Percentiles rank a stretch among this genome's conserved stretches.
Evolutionary conservation across 2,888 invertebrate genomes (phyloP).

Genomic region (Sesia apiformis): DNA sequence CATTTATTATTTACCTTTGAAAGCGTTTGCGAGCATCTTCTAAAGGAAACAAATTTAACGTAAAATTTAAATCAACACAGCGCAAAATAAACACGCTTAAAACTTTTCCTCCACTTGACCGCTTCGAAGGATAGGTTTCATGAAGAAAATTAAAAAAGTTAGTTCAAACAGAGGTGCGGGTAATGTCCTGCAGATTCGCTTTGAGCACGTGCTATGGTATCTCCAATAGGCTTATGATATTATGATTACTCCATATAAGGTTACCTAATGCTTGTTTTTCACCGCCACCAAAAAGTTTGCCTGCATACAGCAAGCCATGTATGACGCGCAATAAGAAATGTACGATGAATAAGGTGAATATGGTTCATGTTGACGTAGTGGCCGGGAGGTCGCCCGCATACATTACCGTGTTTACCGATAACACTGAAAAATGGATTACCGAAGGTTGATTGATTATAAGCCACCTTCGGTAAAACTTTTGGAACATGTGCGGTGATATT

Average conservation of each 20-base stretch:
- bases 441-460: conserved; percentile 32
- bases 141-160: conserved; percentile 25
- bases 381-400: conserved; percentile 26
- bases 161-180: conserved; percentile 26
- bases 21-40: background rate
- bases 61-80: background rate
- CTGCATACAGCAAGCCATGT: conserved; percentile 1
- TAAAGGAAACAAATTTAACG: background rate
- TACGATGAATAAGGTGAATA: conserved; percentile 1
- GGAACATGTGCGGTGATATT: background rate
- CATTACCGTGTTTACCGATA: conserved; percentile 36
- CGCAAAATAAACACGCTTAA: conserved; percentile 29
- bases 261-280: background rate
- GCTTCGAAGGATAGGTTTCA: conserved; percentile 35
- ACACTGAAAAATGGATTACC: conserved; percentile 38
- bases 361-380: conserved; percentile 24
- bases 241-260: background rate
- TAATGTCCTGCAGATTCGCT: conserved; percentile 21
- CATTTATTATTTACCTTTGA: too few species aligned
- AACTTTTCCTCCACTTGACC: conserved; percentile 37
- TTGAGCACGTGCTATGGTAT: conserved; percentile 8
- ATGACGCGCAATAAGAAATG: conserved; percentile 3
- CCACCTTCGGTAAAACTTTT: background rate
- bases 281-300: background rate
- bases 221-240: background rate